Conservation (phyloP, 2,888 invertebrate species). For the Drosophila siamana region DNA sequence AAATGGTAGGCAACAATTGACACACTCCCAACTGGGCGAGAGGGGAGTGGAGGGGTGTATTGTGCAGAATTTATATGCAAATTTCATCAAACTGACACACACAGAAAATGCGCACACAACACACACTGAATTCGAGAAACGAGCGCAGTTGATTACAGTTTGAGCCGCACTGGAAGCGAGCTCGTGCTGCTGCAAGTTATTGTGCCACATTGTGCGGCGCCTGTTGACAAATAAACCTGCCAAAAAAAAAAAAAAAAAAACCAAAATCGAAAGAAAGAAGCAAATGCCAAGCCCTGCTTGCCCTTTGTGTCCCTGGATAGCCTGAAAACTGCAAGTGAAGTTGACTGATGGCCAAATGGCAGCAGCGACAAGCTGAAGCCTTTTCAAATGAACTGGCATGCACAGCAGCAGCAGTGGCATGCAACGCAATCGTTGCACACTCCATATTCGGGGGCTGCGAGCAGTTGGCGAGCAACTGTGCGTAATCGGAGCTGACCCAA, state of each 20-base stretch:
- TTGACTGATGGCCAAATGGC: constrained; percentile 45
- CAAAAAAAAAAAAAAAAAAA: not conserved
- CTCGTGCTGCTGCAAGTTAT: constrained; percentile 3
- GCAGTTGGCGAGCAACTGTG: not conserved
- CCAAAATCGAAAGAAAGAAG: not conserved
- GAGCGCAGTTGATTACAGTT: constrained; percentile 28
- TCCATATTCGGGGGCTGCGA: not conserved
- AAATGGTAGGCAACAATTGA: constrained; percentile 15
- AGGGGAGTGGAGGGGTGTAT: no score
- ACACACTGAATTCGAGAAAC: not conserved
- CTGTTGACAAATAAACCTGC: constrained; percentile 11
- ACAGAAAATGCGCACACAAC: constrained; percentile 3
- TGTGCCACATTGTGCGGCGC: not conserved
- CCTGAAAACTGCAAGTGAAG: constrained; percentile 41
- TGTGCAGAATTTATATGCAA: constrained; percentile 29
- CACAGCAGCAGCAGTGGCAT: constrained; percentile 11
- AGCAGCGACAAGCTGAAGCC: constrained; percentile 7
- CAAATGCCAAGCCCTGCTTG: constrained; percentile 9
- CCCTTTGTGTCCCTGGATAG: not conserved
- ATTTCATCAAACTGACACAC: constrained; percentile 31
- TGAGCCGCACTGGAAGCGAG: constrained; percentile 9
- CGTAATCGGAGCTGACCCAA: constrained; percentile 4
- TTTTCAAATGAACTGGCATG: constrained; percentile 5
- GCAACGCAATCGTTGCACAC: constrained; percentile 6
- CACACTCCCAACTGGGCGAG: not conserved